Percentiles rank a stretch among this genome's conserved stretches.
phyloP scores from a whole-genome alignment of 2,113 vertebrate genomes.

The Spilogale gracilis region DNA sequence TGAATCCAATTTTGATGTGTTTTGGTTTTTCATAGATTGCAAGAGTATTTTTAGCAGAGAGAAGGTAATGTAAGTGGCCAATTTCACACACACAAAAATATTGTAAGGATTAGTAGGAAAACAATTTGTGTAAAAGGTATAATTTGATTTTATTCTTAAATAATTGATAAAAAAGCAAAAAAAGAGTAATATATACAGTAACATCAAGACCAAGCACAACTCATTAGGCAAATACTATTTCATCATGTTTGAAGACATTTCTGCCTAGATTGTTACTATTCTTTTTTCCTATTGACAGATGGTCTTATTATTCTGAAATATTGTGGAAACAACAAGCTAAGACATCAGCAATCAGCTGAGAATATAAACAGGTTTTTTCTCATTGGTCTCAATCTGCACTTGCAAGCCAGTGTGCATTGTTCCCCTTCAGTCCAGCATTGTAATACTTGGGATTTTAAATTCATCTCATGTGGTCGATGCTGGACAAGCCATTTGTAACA shows the following conservation, averaged over 20 bases:
- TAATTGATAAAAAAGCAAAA: neutral
- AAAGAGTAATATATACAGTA: neutral
- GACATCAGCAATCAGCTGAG: neutral
- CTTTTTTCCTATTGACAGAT: neutral
- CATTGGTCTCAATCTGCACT: neutral
- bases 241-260: neutral
- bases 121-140: neutral
- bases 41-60: neutral
- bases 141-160: constrained; percentile 2
- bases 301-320: constrained; percentile 19
- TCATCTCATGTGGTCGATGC: neutral
- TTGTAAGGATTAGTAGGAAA: neutral
- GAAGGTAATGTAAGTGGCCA: neutral
- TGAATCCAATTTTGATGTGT: neutral
- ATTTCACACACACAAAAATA: neutral
- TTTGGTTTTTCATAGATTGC: neutral
- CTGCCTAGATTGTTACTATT: neutral
- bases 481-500: neutral
- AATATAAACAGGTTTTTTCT: neutral
- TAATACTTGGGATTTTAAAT: neutral
- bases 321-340: neutral
- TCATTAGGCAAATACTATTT: neutral
- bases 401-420: neutral
- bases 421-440: neutral
- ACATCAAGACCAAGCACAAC: neutral